These are phyloP conservation scores for Plutomurus gul DNA, from an alignment of 1,140 invertebrate species.

Conservation along the genomic window DNA sequence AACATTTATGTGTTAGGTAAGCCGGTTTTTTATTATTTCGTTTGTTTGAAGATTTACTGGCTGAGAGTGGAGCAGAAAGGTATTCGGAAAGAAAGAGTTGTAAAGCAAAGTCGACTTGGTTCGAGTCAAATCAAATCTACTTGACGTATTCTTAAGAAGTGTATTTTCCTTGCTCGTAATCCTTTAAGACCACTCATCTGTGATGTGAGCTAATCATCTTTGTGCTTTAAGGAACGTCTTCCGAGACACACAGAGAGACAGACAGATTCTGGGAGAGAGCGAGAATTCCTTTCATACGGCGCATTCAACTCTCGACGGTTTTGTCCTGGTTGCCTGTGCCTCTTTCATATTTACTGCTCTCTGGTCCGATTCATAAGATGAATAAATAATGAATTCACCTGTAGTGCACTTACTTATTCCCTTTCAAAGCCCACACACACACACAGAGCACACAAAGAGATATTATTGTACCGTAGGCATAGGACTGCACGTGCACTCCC, in stretches of 20 bases:
- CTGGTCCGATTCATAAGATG: not conserved
- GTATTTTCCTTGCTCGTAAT: not conserved
- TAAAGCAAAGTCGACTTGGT: not conserved
- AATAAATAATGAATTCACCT: constrained; percentile 6
- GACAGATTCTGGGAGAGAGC: too few relatives aligned
- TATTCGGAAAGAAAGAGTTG: not conserved
- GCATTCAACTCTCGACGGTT: not conserved
- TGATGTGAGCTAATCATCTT: constrained; percentile 1
- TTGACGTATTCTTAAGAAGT: not conserved
- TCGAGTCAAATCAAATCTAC: not conserved
- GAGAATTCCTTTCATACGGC: not conserved
- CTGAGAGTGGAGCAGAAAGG: not conserved
- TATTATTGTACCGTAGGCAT: too few relatives aligned
- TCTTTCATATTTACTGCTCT: not conserved
- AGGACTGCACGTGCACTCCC: not conserved
- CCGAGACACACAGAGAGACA: too few relatives aligned
- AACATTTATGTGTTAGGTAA: too few relatives aligned
- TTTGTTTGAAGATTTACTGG: too few relatives aligned
- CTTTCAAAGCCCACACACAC: not conserved
- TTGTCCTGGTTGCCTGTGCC: not conserved
- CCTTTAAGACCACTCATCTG: not conserved
- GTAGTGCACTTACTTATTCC: not conserved
- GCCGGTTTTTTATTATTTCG: too few relatives aligned
- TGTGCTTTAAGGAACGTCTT: not conserved
- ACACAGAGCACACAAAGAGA: too few relatives aligned